Conservation (phyloP, 2,797 vertebrate species). For the Oophaga sylvatica region DNA sequence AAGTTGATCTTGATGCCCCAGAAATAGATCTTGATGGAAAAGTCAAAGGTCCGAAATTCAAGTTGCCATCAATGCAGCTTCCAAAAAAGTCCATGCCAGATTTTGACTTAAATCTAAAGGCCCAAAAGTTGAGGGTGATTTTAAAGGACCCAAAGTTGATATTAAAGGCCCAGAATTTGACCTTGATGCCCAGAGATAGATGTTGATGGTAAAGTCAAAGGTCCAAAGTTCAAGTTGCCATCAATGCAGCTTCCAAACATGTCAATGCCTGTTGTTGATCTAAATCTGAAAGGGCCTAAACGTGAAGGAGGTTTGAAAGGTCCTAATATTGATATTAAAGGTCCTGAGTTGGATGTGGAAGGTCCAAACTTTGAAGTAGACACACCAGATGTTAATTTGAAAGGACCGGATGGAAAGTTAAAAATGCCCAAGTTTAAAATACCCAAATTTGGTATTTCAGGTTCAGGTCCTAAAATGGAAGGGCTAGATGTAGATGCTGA, state of each 20-base stretch:
- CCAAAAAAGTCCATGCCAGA: constrained; percentile 68
- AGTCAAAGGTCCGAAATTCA: constrained; percentile 66
- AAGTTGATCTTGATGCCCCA: constrained; percentile 70
- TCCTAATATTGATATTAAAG: constrained; percentile 49
- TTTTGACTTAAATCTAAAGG: constrained; percentile 45
- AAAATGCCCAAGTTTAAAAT: constrained; percentile 67
- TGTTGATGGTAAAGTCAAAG: constrained; percentile 59
- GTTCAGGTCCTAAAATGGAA: background rate
- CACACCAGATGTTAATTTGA: constrained; percentile 59
- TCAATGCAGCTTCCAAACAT: constrained; percentile 63
- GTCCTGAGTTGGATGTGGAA: constrained; percentile 15
- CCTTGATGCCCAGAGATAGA: constrained; percentile 67
- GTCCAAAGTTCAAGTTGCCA: constrained; percentile 66
- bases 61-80: constrained; percentile 58
- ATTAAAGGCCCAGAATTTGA: background rate
- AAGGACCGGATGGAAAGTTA: constrained; percentile 66
- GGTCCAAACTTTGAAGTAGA: constrained; percentile 64
- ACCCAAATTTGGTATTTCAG: constrained; percentile 8
- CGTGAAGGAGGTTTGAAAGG: constrained; percentile 31
- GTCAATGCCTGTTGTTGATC: constrained; percentile 66
- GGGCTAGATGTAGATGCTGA: background rate
- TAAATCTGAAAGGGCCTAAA: constrained; percentile 38
- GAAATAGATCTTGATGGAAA: constrained; percentile 62
- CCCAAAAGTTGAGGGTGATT: constrained; percentile 48
- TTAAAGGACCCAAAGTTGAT: constrained; percentile 51